Evolutionary conservation across 1,140 invertebrate genomes (phyloP).

Genomic region (Polypedilum pembai): DNA sequence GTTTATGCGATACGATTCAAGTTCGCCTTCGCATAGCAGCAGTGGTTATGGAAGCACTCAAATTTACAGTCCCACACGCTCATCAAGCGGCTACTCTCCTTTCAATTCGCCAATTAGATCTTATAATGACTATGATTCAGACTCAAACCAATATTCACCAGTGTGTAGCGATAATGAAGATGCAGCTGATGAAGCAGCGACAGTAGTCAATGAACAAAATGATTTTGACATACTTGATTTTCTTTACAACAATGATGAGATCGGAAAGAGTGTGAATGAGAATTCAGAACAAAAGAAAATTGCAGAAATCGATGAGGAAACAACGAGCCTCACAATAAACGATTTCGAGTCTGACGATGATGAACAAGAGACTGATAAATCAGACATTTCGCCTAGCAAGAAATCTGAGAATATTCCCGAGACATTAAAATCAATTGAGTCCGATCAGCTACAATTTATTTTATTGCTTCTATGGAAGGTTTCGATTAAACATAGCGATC

Average conservation of each 20-base stretch:
- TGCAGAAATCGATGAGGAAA: neutral
- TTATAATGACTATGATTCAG: slow-evolving; percentile 35
- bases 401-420: neutral
- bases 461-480: neutral
- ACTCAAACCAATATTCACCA: slow-evolving; percentile 42
- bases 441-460: neutral
- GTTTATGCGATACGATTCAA: neutral
- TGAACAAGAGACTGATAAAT: neutral
- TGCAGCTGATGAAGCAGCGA: neutral
- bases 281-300: neutral
- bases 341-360: neutral
- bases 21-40: neutral
- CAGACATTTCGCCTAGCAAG: neutral
- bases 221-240: slow-evolving; percentile 1
- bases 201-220: neutral
- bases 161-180: slow-evolving; percentile 21
- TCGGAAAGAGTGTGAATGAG: neutral
- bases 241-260: slow-evolving; percentile 16
- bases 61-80: neutral
- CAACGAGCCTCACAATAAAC: neutral
- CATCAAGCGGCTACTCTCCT: neutral
- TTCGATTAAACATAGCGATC: slow-evolving; percentile 4
- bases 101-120: neutral
- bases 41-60: neutral
- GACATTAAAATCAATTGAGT: neutral